These are phyloP conservation scores for Meganola albula DNA, from an alignment of 2,888 invertebrate species.

Conservation along the genomic window DNA sequence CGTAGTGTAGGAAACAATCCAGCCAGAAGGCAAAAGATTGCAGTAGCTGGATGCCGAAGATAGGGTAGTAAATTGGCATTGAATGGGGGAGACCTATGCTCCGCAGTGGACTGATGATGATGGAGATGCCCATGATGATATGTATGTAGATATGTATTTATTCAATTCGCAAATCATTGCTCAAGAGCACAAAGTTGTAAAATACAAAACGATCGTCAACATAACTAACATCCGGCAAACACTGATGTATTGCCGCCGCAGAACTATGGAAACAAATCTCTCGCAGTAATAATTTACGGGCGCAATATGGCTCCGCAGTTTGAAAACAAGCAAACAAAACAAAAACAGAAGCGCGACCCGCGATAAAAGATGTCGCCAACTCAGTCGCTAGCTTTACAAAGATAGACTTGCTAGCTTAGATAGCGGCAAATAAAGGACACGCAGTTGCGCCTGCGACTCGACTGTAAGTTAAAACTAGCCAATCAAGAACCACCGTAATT, in stretches of 20 bases:
- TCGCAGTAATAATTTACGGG: conserved; percentile 68
- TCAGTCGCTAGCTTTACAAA: conserved; percentile 56
- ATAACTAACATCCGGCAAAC: conserved; percentile 71
- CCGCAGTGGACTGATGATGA: too few species aligned
- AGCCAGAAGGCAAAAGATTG: too few species aligned
- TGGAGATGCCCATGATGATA: too few species aligned
- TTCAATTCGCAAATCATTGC: too few species aligned
- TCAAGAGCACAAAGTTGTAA: conserved; percentile 61
- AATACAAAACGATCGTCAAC: conserved; percentile 65
- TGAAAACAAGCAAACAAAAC: conserved; percentile 63
- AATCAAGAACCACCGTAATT: conserved; percentile 63
- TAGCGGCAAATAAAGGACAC: conserved; percentile 43
- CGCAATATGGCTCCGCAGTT: conserved; percentile 66
- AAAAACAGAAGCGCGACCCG: conserved; percentile 60
- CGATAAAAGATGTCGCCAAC: conserved; percentile 73
- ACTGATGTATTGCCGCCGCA: conserved; percentile 72
- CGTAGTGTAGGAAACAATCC: too few species aligned
- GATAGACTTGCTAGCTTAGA: conserved; percentile 58
- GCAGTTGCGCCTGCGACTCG: conserved; percentile 44
- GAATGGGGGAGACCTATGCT: too few species aligned
- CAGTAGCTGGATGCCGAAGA: too few species aligned
- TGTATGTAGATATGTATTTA: too few species aligned
- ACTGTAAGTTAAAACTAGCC: conserved; percentile 39
- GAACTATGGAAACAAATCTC: conserved; percentile 75
- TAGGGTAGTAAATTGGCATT: too few species aligned